A percentile compares a stretch with the other conserved stretches of the same genome.
Conservation (phyloP, 2,113 vertebrate species). For the Myiopsitta monachus region DNA sequence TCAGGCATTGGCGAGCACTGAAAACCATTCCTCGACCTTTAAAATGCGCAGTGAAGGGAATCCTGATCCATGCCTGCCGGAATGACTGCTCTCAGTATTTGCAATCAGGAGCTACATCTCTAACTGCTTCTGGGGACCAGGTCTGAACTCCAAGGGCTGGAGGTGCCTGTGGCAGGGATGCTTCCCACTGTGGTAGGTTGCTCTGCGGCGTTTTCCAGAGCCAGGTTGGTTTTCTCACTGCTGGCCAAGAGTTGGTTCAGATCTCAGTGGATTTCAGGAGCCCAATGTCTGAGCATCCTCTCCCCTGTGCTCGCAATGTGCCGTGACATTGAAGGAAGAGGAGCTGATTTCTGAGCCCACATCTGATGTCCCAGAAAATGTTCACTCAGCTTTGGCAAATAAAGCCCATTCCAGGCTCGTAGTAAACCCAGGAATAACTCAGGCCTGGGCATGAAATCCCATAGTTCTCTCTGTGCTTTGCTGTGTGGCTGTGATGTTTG, state of each 20-base stretch:
- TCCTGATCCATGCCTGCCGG: neutral
- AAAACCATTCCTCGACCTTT: neutral
- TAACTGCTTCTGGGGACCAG: neutral
- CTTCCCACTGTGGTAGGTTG: rapidly evolving
- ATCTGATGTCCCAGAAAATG: neutral
- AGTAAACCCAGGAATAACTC: neutral
- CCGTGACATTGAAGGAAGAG: rapidly evolving
- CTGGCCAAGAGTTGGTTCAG: neutral
- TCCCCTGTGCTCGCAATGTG: rapidly evolving
- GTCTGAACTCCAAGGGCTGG: neutral
- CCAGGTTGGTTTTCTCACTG: neutral
- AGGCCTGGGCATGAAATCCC: neutral
- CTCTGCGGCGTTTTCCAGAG: neutral
- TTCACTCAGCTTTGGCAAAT: neutral
- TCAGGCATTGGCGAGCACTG: neutral
- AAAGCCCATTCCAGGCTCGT: neutral
- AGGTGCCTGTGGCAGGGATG: neutral
- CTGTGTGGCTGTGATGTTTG: rapidly evolving
- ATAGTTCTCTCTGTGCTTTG: neutral
- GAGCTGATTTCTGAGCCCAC: neutral
- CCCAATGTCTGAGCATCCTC: neutral
- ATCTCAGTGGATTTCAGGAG: neutral
- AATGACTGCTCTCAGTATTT: rapidly evolving
- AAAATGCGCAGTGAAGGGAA: neutral
- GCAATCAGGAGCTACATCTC: neutral